Evolutionary conservation across 1,140 invertebrate species (phyloP), one percentile per base, ranked within the genome.

Genomic region (Acromyrmex charruanus): DNA sequence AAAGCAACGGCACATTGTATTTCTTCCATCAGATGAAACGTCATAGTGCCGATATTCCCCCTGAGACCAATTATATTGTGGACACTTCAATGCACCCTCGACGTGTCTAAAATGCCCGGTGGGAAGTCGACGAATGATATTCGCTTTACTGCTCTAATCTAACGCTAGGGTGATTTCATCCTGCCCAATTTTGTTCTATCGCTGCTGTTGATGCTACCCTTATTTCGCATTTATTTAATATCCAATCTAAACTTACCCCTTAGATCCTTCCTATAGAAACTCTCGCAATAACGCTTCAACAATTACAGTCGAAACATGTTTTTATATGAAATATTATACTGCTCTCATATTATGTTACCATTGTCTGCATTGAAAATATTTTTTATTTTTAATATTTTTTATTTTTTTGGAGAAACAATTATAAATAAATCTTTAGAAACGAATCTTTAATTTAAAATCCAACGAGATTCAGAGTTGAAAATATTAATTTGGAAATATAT

Each of bases 71-170:
- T 84, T 84, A 84, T 31, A 39, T n/a, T 49, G 10, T 44, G 58
- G 39, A 84, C 39, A 75, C 55, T 35, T 82, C 69, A 75, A 75
- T 75, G 80, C 69, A 63, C 65, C 65, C 79, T 59, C 79, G 53
- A 81, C 55, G 79, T 55, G 35, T 58, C 35, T 71, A 81, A 81
- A 81, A 81, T 28, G 66, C 21, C 66, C 79, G 16, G 14, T 81
- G 66, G 79, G 53, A 81, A 53, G 65, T 28, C 63, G 51, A 81
- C 53, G 35, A 81, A 81, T 69, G 65, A 10, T 81, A 55, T 51
- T 35, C 51, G 66, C 65, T 81, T 81, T 81, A 81, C 66, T 58
- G 66, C 65, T 58, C 31, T 58, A 81, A 81, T 81, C 66, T 81
- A 81, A 71, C 79, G n/a, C 53, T 31, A 44, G 51, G 65, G 35